Conservation (phyloP, 2,113 vertebrate genomes). For the Dolichotis patagonum region DNA sequence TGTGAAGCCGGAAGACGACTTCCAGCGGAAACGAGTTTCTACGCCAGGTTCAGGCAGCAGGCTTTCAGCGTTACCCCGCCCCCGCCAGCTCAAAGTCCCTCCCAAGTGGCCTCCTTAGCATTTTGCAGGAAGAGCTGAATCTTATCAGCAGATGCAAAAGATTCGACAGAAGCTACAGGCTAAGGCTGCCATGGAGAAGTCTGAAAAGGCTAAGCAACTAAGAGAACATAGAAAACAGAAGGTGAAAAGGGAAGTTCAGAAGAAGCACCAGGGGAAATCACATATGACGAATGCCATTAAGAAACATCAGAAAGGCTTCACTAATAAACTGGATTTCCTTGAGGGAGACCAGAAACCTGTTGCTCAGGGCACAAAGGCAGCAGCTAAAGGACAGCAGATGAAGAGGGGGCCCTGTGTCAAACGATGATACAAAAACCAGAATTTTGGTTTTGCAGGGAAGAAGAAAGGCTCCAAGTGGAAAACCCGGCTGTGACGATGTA, state of each 20-base stretch:
- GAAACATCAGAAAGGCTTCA: conserved; percentile 98
- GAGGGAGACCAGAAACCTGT: conserved; percentile 90
- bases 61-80: conserved; percentile 90
- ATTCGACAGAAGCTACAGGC: conserved; percentile 92
- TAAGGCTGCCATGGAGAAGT: conserved; percentile 94
- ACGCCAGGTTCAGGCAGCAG: conserved; percentile 95
- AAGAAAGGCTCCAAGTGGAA: conserved; percentile 97
- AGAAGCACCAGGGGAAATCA: conserved; percentile 96
- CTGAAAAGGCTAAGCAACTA: conserved; percentile 97
- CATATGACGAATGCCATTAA: conserved; percentile 96
- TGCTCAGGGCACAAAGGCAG: conserved; percentile 79
- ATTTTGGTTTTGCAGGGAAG: conserved; percentile 97
- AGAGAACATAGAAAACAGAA: conserved; percentile 97
- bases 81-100: conserved; percentile 88
- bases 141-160: conserved; percentile 99
- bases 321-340: conserved; percentile 97
- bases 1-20: conserved; percentile 93
- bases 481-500: conserved; percentile 95
- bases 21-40: conserved; percentile 98
- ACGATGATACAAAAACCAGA: conserved; percentile 95
- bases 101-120: conserved; percentile 96
- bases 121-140: conserved; percentile 99
- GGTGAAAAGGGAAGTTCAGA: conserved; percentile 95
- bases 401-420: conserved; percentile 90
- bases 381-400: conserved; percentile 72